Base-by-base conservation (phyloP, 2,888 invertebrate species). In the Notodonta ziczac region DNA sequence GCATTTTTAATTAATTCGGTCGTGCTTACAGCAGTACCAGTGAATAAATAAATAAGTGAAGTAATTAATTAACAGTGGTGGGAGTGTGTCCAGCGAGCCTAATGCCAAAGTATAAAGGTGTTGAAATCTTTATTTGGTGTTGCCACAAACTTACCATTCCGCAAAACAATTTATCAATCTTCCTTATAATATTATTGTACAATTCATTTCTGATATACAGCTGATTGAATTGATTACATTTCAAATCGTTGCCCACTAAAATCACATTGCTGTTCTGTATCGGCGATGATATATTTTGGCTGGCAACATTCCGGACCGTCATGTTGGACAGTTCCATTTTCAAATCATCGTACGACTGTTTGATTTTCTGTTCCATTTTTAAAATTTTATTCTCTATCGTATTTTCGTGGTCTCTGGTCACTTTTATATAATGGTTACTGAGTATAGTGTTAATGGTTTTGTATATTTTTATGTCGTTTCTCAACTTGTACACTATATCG, bases 391-490 rank as follows among this genome's bases (percentile, higher is more conserved):
- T 70, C 63, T 88, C 87, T 10, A 91, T 87, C 35, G 76, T 82
- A 46, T 81, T 86, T 64, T 93, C 93, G 62, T 91, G 88, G 39
- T 91, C 85, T 76, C 79, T 86, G 0, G 91, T 93, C 56, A 89
- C 83, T 77, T 91, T 93, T 52, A 93, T 85, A 14, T 93, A 93
- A 69, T 93, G 91, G 53, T 93, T 92, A 0, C 92, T 91, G n/a
- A 93, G 59, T 13, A 93, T 89, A 0, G 93, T 92, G 61, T 93
- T 93, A 2, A 93, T 89, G 0, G 93, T 92, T 85, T 83, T 87
- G 55, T 89, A 93, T 71, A 93, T 91, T 85, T 91, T 93, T 0
- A 93, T 92, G 57, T 93, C 93, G 78, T 88, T 93, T 62, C 93
- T 78, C 57, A 93, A 72, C 78, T 92, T 93, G 61, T 89, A 83